A percentile compares a stretch with the other conserved stretches of the same genome.
phyloP scores from a whole-genome alignment of 2,888 invertebrate species.

The Sphinx pinastri region DNA sequence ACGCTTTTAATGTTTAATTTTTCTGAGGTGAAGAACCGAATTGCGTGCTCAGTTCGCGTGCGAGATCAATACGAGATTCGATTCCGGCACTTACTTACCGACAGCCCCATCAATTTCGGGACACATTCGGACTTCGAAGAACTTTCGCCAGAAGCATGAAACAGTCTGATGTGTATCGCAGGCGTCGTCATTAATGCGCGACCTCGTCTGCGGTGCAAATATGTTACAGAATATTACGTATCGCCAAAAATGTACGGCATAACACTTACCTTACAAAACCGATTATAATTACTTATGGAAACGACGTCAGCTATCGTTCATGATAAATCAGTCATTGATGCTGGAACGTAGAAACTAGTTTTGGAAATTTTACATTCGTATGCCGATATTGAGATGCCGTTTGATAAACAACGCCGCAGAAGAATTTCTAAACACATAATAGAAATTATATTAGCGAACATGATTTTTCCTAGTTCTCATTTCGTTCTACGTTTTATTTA shows the following conservation, averaged over 20 bases:
- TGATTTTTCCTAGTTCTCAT: constrained; percentile 27
- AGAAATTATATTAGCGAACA: constrained; percentile 18
- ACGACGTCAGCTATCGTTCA: constrained; percentile 3
- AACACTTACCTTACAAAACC: constrained; percentile 17
- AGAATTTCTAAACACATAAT: constrained; percentile 3
- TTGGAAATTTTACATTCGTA: constrained; percentile 5
- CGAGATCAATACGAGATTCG: constrained; percentile 61
- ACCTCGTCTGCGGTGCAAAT: constrained; percentile 11
- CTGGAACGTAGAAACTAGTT: constrained; percentile 20
- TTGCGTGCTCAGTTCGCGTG: constrained; percentile 70
- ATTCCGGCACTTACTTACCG: constrained; percentile 65
- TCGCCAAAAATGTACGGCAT: constrained; percentile 19
- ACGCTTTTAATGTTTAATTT: constrained; percentile 48
- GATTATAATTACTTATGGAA: constrained; percentile 13
- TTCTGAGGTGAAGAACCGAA: constrained; percentile 61
- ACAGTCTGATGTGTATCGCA: constrained; percentile 66
- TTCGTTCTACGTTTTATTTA: constrained; percentile 39
- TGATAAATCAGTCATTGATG: constrained; percentile 13
- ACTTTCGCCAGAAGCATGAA: constrained; percentile 76
- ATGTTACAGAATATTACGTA: constrained; percentile 25
- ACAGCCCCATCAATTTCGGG: constrained; percentile 75
- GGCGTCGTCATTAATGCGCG: constrained; percentile 22
- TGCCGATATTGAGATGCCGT: neutral
- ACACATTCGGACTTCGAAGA: constrained; percentile 71
- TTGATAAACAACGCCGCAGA: constrained; percentile 13